Evolutionary conservation across 2,888 invertebrate species (phyloP), one percentile per base, ranked within the genome.

Genomic region (Arge pagana): DNA sequence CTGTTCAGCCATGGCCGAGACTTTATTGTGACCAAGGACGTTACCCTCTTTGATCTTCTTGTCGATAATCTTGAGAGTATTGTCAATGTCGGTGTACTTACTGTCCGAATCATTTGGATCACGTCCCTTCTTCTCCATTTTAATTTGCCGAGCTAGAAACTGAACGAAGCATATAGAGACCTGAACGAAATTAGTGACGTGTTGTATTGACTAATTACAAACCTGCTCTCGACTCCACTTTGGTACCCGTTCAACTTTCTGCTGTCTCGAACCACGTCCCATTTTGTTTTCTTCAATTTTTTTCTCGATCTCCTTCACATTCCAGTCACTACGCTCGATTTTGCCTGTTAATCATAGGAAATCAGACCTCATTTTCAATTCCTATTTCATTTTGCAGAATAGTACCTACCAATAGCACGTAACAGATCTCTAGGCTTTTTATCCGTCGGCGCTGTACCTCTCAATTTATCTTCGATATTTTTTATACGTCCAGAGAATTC

Each of bases 321-420:
- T 93, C 93, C 94, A 94, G 76, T 95, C 94, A 52, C 85, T 88
- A 54, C 88, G 86, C 71, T 93, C 93, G 59, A 94, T 90, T 78
- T 90, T 90, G 48, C 93, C 81, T 80, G 43, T 1, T 57, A 52
- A 36, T 19, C 11, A 35, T 4, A 52, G n/a, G 16, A 48, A 24
- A 37, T 23, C n/a, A n/a, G n/a, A n/a, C n/a, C 13, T 15, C 10
- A n/a, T n/a, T n/a, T n/a, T n/a, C n/a, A n/a, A n/a, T n/a, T n/a
- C n/a, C n/a, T n/a, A 33, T 16, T n/a, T 6, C 4, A 26, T 40
- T 15, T 8, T 6, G 23, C 13, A 33, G 3, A 8, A 10, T 35
- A 26, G n/a, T 35, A 60, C 63, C 62, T 63, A 76, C 81, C 93
- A 55, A 94, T 92, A 36, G 93, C 90, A 56, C 93, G 83, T 76